These are phyloP conservation scores for Alosa alosa DNA, from an alignment of 2,113 vertebrate species.

Conservation along the genomic window DNA sequence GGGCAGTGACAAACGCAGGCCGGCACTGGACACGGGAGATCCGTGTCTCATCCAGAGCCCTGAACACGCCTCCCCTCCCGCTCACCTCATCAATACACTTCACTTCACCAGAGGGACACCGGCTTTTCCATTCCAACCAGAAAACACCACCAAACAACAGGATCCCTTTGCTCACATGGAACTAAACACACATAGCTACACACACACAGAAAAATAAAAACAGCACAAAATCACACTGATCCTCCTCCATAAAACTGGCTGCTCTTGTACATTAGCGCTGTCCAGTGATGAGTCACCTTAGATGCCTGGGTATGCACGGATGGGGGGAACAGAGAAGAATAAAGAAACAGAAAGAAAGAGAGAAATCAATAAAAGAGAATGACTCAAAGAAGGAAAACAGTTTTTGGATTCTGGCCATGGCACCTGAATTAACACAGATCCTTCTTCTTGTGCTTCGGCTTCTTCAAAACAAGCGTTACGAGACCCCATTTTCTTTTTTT, in stretches of 20 bases:
- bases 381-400: conserved; percentile 23
- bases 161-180: not conserved
- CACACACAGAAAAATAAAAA: not conserved
- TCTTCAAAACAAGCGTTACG: conserved; percentile 35
- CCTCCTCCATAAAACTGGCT: not conserved
- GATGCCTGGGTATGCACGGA: not conserved
- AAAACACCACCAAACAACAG: not conserved
- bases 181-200: not conserved
- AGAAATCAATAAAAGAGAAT: conserved; percentile 29
- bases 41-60: not conserved
- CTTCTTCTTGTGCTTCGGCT: conserved; percentile 4
- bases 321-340: not conserved
- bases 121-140: not conserved
- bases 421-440: conserved; percentile 58
- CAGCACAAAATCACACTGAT: conserved; percentile 20
- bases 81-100: not conserved
- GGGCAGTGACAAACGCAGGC: conserved; percentile 35
- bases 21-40: not conserved
- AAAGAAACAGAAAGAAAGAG: conserved; percentile 29
- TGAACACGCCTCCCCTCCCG: not conserved
- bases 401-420: conserved; percentile 38
- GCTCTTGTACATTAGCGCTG: not conserved
- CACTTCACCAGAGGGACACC: not conserved
- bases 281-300: conserved; percentile 34
- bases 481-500: conserved; percentile 10